These are phyloP conservation scores for Drosophila kurseongensis DNA, from an alignment of 1,140 invertebrate species.

Conservation along the genomic window DNA sequence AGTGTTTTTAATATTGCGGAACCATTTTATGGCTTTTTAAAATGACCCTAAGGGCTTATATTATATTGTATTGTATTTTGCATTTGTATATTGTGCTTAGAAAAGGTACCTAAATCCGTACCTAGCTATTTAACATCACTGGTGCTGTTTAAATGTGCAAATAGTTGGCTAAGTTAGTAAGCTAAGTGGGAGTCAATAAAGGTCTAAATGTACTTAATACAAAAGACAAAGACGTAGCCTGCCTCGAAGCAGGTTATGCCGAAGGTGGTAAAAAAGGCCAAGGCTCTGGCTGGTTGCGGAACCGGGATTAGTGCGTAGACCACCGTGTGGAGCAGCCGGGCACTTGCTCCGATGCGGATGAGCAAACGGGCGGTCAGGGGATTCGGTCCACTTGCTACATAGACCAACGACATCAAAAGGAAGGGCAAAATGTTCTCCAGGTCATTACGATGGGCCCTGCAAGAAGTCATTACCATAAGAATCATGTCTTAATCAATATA, in stretches of 20 bases:
- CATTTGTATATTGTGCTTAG: too few relatives aligned
- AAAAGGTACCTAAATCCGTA: neutral
- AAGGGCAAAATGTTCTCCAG: conserved; percentile 89
- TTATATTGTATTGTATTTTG: too few relatives aligned
- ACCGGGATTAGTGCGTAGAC: conserved; percentile 86
- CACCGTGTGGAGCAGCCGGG: conserved; percentile 87
- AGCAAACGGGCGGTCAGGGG: conserved; percentile 85
- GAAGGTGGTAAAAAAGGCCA: conserved; percentile 86
- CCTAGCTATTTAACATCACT: neutral
- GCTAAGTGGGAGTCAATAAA: conserved; percentile 6
- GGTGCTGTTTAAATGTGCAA: neutral
- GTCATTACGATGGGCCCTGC: conserved; percentile 89
- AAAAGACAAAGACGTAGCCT: conserved; percentile 57
- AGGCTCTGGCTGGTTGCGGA: conserved; percentile 86
- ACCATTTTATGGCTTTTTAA: too few relatives aligned
- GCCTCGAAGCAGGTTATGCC: conserved; percentile 86
- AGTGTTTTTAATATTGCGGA: too few relatives aligned
- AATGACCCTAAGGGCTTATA: too few relatives aligned
- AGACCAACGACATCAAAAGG: conserved; percentile 86
- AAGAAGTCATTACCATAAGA: neutral
- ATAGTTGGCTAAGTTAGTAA: neutral
- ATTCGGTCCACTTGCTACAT: conserved; percentile 86
- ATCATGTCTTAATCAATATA: too few relatives aligned
- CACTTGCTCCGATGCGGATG: conserved; percentile 86
- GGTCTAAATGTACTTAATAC: conserved; percentile 57